Percentiles rank a stretch among this genome's conserved stretches.
Conservation (phyloP, 1,140 invertebrate species). For the Tetragnatha versicolor region DNA sequence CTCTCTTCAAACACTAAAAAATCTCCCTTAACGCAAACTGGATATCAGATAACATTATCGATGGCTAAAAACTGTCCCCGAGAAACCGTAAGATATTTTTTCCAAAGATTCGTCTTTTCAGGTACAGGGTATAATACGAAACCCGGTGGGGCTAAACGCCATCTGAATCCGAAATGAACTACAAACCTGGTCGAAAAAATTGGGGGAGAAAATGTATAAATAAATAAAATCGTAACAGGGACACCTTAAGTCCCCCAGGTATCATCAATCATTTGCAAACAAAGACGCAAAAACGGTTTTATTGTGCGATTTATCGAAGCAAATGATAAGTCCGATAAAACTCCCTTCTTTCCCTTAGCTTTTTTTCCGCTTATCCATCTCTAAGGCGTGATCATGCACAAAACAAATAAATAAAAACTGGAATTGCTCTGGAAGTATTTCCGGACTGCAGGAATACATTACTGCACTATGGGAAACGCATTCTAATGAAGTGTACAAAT, state of each 20-base stretch:
- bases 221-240: conserved; percentile 2
- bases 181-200: not conserved
- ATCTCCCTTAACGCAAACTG: too few species aligned
- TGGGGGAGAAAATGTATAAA: conserved; percentile 7
- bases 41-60: too few species aligned
- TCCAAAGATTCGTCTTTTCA: not conserved
- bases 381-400: too few species aligned
- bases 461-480: not conserved
- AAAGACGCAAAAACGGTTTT: conserved; percentile 34
- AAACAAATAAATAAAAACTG: too few species aligned
- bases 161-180: conserved; percentile 4
- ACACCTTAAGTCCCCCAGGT: not conserved
- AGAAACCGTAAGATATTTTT: too few species aligned
- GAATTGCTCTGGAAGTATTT: conserved; percentile 12
- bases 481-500: not conserved
- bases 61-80: too few species aligned
- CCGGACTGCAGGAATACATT: conserved; percentile 7
- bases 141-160: conserved; percentile 14
- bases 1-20: too few species aligned
- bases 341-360: too few species aligned
- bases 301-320: conserved; percentile 18
- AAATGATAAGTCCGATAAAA: conserved; percentile 6
- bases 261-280: conserved; percentile 24
- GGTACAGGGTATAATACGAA: not conserved
- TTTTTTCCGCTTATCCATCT: too few species aligned